These are phyloP conservation scores for Dolichotis patagonum DNA, from an alignment of 2,113 vertebrate species.

Conservation along the genomic window DNA sequence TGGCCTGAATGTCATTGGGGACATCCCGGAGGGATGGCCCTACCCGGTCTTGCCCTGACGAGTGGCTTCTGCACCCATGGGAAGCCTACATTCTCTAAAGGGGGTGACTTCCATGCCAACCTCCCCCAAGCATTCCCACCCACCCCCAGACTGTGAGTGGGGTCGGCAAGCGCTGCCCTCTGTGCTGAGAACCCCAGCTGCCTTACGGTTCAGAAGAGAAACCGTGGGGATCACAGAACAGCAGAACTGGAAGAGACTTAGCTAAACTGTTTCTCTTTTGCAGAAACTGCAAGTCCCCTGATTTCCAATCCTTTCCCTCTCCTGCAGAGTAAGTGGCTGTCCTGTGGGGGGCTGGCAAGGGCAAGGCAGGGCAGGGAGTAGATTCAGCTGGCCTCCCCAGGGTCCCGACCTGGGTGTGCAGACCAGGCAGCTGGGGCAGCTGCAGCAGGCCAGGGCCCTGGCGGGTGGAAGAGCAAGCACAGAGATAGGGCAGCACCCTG, in stretches of 20 bases:
- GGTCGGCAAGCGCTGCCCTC: neutral
- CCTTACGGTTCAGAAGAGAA: neutral
- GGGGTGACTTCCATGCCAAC: neutral
- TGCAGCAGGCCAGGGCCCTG: neutral
- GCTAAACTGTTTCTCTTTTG: slow-evolving; percentile 86
- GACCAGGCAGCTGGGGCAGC: neutral
- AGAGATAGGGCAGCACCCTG: neutral
- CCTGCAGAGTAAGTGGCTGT: slow-evolving; percentile 91
- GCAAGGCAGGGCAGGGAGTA: slow-evolving; percentile 47
- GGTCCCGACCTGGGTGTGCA: neutral
- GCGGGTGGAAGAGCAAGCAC: neutral
- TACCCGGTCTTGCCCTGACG: neutral
- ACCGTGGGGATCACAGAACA: neutral
- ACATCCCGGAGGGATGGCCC: neutral
- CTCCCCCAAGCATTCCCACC: neutral
- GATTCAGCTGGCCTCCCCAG: neutral
- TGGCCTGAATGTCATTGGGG: neutral
- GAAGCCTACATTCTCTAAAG: neutral
- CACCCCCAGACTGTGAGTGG: neutral
- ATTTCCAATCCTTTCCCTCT: slow-evolving; percentile 92
- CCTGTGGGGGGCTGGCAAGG: slow-evolving; percentile 55
- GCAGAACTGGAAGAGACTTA: slow-evolving; percentile 57
- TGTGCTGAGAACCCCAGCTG: neutral
- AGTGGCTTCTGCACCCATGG: fast-evolving
- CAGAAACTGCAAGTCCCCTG: slow-evolving; percentile 94